Evolutionary conservation across 1,140 invertebrate species (phyloP).

Genomic region (Drosophila saltans): DNA sequence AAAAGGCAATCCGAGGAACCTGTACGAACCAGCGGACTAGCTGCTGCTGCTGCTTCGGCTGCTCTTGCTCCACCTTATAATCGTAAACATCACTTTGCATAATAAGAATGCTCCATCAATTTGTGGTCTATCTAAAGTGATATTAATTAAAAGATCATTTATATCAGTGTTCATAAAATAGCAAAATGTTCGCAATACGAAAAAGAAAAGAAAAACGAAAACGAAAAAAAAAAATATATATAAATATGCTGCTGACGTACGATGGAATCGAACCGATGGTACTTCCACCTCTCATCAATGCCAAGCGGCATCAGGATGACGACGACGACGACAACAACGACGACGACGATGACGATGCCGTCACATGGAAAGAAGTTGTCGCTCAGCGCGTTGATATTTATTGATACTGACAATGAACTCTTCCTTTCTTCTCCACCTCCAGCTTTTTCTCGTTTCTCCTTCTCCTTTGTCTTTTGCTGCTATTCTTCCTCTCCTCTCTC

Average conservation of each 20-base stretch:
- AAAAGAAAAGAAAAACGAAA: not conserved
- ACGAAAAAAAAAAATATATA: no score
- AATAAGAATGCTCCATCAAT: slow-evolving; percentile 82
- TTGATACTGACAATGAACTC: slow-evolving; percentile 80
- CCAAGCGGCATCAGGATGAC: slow-evolving; percentile 65
- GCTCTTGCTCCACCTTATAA: slow-evolving; percentile 44
- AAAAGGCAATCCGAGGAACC: slow-evolving; percentile 47
- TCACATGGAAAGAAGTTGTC: slow-evolving; percentile 67
- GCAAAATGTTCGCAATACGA: slow-evolving; percentile 61
- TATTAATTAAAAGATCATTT: slow-evolving; percentile 83
- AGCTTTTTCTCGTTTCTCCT: no score
- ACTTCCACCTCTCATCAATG: slow-evolving; percentile 62
- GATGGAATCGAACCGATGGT: slow-evolving; percentile 39
- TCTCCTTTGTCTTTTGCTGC: no score
- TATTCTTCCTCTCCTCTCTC: not conserved
- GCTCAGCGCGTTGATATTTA: slow-evolving; percentile 76
- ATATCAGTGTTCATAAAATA: slow-evolving; percentile 82
- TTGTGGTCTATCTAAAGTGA: slow-evolving; percentile 79
- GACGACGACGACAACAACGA: slow-evolving; percentile 7
- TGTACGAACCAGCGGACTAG: not conserved
- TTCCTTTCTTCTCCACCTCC: slow-evolving; percentile 7
- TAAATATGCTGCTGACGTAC: slow-evolving; percentile 61
- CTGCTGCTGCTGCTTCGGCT: slow-evolving; percentile 6
- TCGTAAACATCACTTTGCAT: slow-evolving; percentile 83
- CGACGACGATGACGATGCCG: slow-evolving; percentile 18